Base-by-base conservation (phyloP, 1,140 invertebrate genomes). In the Mactra quadrangularis region DNA sequence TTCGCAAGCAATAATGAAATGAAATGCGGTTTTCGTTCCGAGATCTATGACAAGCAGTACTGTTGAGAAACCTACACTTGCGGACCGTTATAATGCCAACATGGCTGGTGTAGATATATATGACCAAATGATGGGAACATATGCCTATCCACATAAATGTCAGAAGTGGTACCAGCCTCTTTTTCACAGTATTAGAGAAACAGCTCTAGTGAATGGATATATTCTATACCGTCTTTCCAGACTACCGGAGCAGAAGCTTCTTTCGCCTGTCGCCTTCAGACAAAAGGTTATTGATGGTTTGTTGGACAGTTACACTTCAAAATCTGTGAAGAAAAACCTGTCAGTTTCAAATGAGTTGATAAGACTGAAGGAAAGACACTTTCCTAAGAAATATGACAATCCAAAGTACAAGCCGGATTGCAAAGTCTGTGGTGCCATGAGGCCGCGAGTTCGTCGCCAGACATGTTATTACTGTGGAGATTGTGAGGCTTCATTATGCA, bases 181-280 rank as follows among this genome's bases (percentile, higher is more conserved):
- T 25, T 83, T 35, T 31, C 70, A 83, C 31, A 22, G 50, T 25
- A 15, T 66, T 59, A 50, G 71, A 22, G 81, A 83, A 57, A 50
- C 45, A 17, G 79, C 79, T n/a, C 31, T 82, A 13, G 70, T 82
- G 11, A 82, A 82, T 82, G 55, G 41, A n/a, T 83, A 76, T 57
- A 75, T 83, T 35, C 22, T 76, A 15, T 76, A 76, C 50, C 15
- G 22, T 1, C 66, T 66, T 22, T 25, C 57, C 13, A 6, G 47
- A 17, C 57, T 3, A 25, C 35, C 55, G 17, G 38, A 45, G 31
- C 45, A 47, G 25, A 53, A 6, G 19, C 70, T 50, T 11, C 17
- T 72, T 47, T 3, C 70, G 6, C 11, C 70, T n/a, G n/a, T 55
- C 11, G 19, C 53, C 15, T 74, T 74, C 50, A 13, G 71, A 6